Percentiles rank a stretch among this genome's conserved stretches.
phyloP scores from a whole-genome alignment of 2,888 invertebrate species.

The Pachydiplax longipennis region DNA sequence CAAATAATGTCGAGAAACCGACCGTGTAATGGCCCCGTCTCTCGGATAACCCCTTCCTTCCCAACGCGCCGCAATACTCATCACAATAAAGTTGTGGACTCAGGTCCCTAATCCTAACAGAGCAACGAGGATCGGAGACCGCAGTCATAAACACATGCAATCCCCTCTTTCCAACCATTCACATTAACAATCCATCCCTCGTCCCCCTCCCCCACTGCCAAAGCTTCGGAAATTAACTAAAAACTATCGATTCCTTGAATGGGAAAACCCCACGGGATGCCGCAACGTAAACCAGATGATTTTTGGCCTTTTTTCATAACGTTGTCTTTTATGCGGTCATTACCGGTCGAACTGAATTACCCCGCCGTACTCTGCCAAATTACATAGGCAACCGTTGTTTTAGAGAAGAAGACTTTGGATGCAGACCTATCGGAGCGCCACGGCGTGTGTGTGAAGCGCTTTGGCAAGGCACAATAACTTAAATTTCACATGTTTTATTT shows the following conservation, averaged over 20 bases:
- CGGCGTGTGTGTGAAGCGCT: too few relatives aligned
- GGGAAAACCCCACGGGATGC: background rate
- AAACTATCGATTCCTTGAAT: background rate
- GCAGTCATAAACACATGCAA: background rate
- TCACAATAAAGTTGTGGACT: constrained; percentile 34
- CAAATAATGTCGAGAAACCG: constrained; percentile 23
- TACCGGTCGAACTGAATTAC: too few relatives aligned
- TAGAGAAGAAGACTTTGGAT: too few relatives aligned
- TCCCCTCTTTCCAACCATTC: background rate
- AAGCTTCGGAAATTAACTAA: background rate
- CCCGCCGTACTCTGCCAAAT: too few relatives aligned
- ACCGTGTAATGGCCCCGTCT: constrained; percentile 29
- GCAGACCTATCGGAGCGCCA: too few relatives aligned
- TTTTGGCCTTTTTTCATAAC: too few relatives aligned
- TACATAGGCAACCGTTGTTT: too few relatives aligned
- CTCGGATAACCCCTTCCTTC: background rate
- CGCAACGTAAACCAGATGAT: too few relatives aligned
- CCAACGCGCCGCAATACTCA: constrained; percentile 13
- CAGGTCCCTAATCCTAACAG: background rate
- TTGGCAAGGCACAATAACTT: too few relatives aligned
- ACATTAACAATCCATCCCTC: background rate
- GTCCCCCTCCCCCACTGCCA: too few relatives aligned
- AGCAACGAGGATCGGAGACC: constrained; percentile 20
- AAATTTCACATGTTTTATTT: too few relatives aligned
- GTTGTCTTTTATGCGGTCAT: too few relatives aligned